Conservation (phyloP, 2,113 vertebrate genomes). For the Euleptes europaea region DNA sequence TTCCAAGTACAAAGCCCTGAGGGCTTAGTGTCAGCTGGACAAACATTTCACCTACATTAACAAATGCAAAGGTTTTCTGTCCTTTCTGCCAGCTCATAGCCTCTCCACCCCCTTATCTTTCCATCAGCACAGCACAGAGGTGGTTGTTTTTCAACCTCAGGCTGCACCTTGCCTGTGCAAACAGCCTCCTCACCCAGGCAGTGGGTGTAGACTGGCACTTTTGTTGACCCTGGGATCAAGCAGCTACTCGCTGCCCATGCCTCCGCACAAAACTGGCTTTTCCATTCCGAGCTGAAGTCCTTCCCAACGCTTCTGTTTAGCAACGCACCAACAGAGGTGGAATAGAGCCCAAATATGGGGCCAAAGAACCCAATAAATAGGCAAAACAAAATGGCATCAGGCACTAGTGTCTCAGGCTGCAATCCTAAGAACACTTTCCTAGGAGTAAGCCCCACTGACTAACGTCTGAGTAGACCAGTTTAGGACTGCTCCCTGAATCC, state of each 20-base stretch:
- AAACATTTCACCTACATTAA: constrained; percentile 54
- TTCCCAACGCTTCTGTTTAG: neutral
- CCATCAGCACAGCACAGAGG: constrained; percentile 32
- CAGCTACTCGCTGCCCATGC: neutral
- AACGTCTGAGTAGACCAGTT: neutral
- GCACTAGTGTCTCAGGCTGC: constrained; percentile 3
- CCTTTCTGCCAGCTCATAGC: constrained; percentile 35
- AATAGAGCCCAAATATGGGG: neutral
- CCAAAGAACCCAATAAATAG: neutral
- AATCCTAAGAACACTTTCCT: too few relatives aligned
- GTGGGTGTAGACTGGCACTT: constrained; percentile 19
- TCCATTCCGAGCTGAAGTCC: neutral
- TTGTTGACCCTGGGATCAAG: constrained; percentile 18
- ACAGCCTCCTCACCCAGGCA: neutral
- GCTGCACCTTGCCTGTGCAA: constrained; percentile 45
- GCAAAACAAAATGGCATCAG: constrained; percentile 37
- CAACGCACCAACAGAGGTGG: neutral
- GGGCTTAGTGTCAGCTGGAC: constrained; percentile 72
- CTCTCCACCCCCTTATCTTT: constrained; percentile 56
- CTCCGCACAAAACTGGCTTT: neutral
- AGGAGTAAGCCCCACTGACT: neutral
- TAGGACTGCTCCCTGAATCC: neutral
- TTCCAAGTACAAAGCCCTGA: constrained; percentile 54
- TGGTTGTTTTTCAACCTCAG: constrained; percentile 31
- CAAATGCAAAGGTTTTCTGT: constrained; percentile 21